Conservation (phyloP, 2,113 vertebrate species). For the Gasterosteus aculeatus region DNA sequence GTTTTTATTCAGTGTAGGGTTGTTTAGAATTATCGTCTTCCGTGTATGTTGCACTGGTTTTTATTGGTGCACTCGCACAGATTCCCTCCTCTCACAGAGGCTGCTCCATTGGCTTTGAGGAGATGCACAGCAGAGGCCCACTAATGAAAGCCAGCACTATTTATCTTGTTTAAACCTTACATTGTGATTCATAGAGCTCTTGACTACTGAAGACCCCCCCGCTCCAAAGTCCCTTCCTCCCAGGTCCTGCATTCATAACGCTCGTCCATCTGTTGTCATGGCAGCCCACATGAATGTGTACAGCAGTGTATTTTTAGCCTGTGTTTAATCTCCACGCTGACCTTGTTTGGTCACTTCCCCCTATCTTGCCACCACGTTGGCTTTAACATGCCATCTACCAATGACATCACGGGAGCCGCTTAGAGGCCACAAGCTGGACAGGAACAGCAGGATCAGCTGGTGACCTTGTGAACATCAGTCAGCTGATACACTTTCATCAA, state of each 20-base stretch:
- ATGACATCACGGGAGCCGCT: conserved; percentile 48
- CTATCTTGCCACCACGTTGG: conserved; percentile 42
- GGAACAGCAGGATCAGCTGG: conserved; percentile 45
- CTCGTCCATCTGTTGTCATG: conserved; percentile 79
- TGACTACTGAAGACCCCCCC: conserved; percentile 59
- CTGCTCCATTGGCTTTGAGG: conserved; percentile 45
- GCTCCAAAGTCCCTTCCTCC: conserved; percentile 47
- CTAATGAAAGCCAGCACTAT: conserved; percentile 65
- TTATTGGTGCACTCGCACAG: background rate
- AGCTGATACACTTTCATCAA: background rate
- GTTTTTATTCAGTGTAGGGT: background rate
- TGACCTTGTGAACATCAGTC: conserved; percentile 30
- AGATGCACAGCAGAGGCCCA: conserved; percentile 47
- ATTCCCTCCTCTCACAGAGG: conserved; percentile 38
- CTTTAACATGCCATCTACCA: conserved; percentile 62
- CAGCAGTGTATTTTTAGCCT: conserved; percentile 76
- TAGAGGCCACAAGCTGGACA: conserved; percentile 46
- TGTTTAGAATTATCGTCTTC: background rate
- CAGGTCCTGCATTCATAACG: conserved; percentile 58
- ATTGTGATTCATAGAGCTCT: conserved; percentile 68
- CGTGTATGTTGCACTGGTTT: background rate
- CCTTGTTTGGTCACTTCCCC: conserved; percentile 73
- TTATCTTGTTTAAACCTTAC: conserved; percentile 58
- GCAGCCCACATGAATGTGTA: conserved; percentile 63
- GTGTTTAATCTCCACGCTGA: conserved; percentile 76